Percentiles rank a stretch among this genome's conserved stretches.
These are phyloP conservation scores for Ovibos moschatus DNA, from an alignment of 2,113 vertebrate species.

Conservation along the genomic window DNA sequence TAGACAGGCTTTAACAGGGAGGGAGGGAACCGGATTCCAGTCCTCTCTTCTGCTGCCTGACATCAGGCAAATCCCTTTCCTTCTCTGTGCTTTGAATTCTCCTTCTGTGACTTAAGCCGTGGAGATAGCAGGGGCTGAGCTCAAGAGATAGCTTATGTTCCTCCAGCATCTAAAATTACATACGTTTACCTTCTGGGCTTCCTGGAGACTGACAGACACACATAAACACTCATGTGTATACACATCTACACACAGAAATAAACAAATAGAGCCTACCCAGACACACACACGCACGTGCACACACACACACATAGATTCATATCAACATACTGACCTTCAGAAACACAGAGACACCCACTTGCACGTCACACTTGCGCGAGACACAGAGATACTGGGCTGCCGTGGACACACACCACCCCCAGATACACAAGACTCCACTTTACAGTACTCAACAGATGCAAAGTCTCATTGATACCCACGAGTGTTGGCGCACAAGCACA, in stretches of 20 bases:
- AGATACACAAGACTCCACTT: not conserved
- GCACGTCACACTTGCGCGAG: not conserved
- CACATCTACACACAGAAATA: not conserved
- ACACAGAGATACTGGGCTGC: not conserved
- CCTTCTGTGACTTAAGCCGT: not conserved
- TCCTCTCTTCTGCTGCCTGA: not conserved
- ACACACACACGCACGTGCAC: rapidly evolving
- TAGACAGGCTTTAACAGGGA: not conserved
- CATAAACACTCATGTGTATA: not conserved
- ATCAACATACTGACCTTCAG: not conserved
- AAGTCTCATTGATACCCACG: not conserved
- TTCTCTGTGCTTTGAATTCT: not conserved
- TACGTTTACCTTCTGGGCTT: not conserved
- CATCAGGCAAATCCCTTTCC: not conserved
- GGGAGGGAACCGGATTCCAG: not conserved
- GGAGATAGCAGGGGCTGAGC: not conserved
- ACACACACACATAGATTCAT: not conserved
- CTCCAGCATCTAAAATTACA: not conserved
- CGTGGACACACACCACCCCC: too few relatives aligned
- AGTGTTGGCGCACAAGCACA: not conserved
- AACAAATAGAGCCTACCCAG: not conserved
- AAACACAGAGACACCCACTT: not conserved
- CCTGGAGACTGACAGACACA: slow-evolving; percentile 7
- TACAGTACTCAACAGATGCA: not conserved
- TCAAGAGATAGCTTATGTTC: not conserved